Evolutionary conservation across 2,113 vertebrate genomes (phyloP).

Genomic region (Corvus moneduloides): DNA sequence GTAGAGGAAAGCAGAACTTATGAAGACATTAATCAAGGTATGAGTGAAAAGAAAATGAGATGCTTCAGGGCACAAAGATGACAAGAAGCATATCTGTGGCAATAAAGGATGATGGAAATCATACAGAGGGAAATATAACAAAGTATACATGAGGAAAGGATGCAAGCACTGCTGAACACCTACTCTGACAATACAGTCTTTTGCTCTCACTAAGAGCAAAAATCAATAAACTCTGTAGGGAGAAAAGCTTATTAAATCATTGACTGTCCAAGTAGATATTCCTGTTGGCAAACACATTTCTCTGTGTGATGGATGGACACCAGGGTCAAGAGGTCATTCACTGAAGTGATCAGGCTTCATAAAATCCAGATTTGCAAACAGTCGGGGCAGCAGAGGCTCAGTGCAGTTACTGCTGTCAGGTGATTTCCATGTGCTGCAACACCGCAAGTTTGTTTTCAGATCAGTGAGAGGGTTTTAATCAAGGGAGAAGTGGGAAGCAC

Average conservation of each 20-base stretch:
- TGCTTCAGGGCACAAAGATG: slow-evolving; percentile 39
- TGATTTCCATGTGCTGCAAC: neutral
- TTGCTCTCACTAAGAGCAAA: slow-evolving; percentile 10
- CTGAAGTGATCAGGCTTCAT: slow-evolving; percentile 20
- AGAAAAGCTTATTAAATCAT: slow-evolving; percentile 39
- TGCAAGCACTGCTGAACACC: neutral
- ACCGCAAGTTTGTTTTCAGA: rapidly evolving
- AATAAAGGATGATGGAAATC: slow-evolving; percentile 42
- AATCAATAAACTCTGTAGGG: slow-evolving; percentile 34
- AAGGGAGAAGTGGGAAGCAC: neutral
- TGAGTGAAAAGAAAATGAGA: slow-evolving; percentile 61
- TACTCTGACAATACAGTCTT: slow-evolving; percentile 29
- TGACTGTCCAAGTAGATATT: slow-evolving; percentile 5
- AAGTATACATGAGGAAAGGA: neutral
- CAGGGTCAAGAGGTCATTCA: neutral
- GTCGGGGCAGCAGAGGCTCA: rapidly evolving
- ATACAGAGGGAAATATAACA: slow-evolving; percentile 26
- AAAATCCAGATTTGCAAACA: slow-evolving; percentile 17
- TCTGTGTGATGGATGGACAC: slow-evolving; percentile 12
- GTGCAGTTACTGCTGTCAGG: neutral
- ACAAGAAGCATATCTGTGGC: slow-evolving; percentile 37
- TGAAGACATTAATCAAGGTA: slow-evolving; percentile 53
- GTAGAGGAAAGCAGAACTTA: slow-evolving; percentile 8
- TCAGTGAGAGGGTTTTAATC: neutral
- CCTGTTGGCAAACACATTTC: neutral